Evolutionary conservation across 2,888 invertebrate genomes (phyloP).

Genomic region (Drepanosiphum platanoidis): DNA sequence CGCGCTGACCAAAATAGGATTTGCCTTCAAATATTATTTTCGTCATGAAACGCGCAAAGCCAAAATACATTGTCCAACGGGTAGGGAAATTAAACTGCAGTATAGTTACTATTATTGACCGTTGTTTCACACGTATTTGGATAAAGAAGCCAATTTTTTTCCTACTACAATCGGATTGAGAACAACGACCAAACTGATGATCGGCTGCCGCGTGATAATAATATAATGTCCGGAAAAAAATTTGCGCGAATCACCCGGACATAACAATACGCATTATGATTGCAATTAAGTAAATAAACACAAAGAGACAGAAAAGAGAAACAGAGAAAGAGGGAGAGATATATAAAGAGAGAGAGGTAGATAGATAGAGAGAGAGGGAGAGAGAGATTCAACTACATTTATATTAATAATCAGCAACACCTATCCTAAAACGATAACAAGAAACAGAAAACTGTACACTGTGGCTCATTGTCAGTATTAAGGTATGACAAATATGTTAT

Average conservation of each 20-base stretch:
- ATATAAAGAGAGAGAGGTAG: no score
- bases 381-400: no score
- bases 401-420: not conserved
- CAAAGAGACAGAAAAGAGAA: no score
- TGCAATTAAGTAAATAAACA: not conserved
- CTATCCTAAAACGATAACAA: not conserved
- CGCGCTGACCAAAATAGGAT: conserved; percentile 62
- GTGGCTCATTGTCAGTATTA: not conserved
- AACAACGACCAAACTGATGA: not conserved
- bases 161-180: not conserved
- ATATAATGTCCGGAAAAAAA: not conserved
- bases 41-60: conserved; percentile 62
- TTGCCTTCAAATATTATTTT: conserved; percentile 61
- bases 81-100: conserved; percentile 47
- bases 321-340: no score
- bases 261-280: not conserved
- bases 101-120: conserved; percentile 20
- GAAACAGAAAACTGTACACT: not conserved
- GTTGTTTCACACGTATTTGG: conserved; percentile 10
- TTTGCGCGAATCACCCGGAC: not conserved
- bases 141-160: conserved; percentile 14
- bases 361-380: no score
- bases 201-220: not conserved
- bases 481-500: not conserved
- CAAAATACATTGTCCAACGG: conserved; percentile 56